Conservation (phyloP, 1,140 invertebrate species). For the Ceratosolen fusciceps region DNA sequence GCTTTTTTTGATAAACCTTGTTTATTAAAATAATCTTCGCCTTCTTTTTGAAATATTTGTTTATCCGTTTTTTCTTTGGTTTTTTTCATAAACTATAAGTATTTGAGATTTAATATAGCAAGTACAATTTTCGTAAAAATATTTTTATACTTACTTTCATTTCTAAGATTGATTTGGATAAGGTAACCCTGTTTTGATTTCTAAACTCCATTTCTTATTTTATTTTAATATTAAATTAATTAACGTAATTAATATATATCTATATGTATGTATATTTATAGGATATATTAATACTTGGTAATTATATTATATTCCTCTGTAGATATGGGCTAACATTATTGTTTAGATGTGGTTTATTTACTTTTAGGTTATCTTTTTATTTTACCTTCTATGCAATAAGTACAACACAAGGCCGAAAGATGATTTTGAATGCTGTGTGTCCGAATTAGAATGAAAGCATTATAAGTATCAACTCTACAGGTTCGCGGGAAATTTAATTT, state of each 20-base stretch:
- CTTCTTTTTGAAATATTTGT: slow-evolving; percentile 81
- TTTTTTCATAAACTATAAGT: slow-evolving; percentile 86
- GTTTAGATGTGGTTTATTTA: no score
- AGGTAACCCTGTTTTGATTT: slow-evolving; percentile 61
- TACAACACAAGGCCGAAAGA: no score
- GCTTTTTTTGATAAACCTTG: slow-evolving; percentile 72
- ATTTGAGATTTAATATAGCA: slow-evolving; percentile 7
- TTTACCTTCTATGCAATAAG: no score
- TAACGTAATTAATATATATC: background rate
- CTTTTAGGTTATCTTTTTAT: no score
- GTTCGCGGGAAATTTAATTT: slow-evolving; percentile 3
- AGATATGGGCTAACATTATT: no score
- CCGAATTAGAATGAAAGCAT: no score
- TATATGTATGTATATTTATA: background rate
- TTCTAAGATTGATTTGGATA: slow-evolving; percentile 81
- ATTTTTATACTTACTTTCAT: slow-evolving; percentile 75
- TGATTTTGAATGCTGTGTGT: no score
- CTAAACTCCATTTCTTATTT: slow-evolving; percentile 10
- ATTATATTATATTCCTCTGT: no score
- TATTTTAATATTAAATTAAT: no score
- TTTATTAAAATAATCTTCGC: slow-evolving; percentile 77
- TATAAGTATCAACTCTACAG: no score
- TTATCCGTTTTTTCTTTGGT: slow-evolving; percentile 86
- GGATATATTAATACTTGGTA: no score
- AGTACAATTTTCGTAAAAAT: slow-evolving; percentile 27